Base-by-base conservation (phyloP, 64 coral and sea anemone species). In the Actinia equina region DNA sequence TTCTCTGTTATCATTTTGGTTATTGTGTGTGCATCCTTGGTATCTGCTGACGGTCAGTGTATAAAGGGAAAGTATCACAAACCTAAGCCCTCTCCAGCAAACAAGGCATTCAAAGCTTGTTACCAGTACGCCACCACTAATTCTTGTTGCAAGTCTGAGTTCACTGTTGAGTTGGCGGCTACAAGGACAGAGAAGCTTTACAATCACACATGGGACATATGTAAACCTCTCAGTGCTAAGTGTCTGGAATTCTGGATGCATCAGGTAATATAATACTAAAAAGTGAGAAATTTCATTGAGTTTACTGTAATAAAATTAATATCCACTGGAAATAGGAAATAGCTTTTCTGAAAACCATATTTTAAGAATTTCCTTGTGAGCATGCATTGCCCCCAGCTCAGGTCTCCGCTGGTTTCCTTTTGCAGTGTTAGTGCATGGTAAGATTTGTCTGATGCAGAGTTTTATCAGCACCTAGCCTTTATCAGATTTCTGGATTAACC, bases 131-230 rank as follows among this genome's bases (percentile, higher is more conserved):
- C 37, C 26, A 41, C 82, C 0, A 74, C 3, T 13, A 87, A 51
- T 25, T 43, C 42, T 55, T 92, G 90, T 43, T 92, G 90, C 22
- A 92, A 26, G 2, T 60, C 84, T 5, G 77, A 54, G 3, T 92
- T 92, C 59, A 92, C 90, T 1, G 90, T 74, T 4, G 85, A 92
- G 59, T 54, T 92, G 16, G 45, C 51, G 2, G 77, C 56, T 17
- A 82, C 86, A 9, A 79, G 86, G 52, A 83, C 90, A 7, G 54
- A 52, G 2, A 87, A 92, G 15, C 61, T 87, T 25, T 92, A 92
- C 85, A 92, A 92, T 37, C 90, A 92, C 80, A 87, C 90, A 0
- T 92, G 90, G 90, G 84, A 92, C 52, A 44, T 60, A 20, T 92
- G 90, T 56, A 86, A 79, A 52, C 43, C 78, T 15, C 59, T 92